A percentile compares a stretch with the other conserved stretches of the same genome.
Conservation (phyloP, 1,140 invertebrate species). For the Macrostomum lignano region DNA sequence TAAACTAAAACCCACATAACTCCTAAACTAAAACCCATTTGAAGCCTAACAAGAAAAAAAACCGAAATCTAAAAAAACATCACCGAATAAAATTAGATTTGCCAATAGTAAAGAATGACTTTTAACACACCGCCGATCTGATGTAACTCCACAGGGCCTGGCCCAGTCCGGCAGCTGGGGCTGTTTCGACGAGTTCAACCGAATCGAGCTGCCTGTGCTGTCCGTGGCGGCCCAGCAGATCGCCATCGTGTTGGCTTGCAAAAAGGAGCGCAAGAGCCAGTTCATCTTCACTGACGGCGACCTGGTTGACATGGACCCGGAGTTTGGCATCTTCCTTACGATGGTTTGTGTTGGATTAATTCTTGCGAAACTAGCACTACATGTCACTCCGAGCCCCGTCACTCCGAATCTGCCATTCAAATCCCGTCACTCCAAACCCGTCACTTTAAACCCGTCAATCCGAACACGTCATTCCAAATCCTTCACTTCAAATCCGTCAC, state of each 20-base stretch:
- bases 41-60: too few species aligned
- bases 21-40: too few species aligned
- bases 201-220: slow-evolving; percentile 69
- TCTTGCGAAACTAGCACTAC: neutral
- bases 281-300: slow-evolving; percentile 83
- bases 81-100: too few species aligned
- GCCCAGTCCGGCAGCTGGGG: slow-evolving; percentile 85
- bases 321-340: slow-evolving; percentile 84
- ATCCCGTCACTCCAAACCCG: neutral
- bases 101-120: too few species aligned
- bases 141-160: too few species aligned
- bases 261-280: slow-evolving; percentile 55
- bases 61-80: too few species aligned
- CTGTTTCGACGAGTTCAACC: slow-evolving; percentile 81
- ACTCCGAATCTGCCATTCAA: neutral
- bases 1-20: too few species aligned
- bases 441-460: neutral
- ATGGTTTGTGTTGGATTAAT: slow-evolving; percentile 42
- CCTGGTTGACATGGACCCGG: slow-evolving; percentile 59
- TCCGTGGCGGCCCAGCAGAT: slow-evolving; percentile 86
- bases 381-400: neutral
- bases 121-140: too few species aligned
- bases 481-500: neutral
- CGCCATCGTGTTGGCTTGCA: slow-evolving; percentile 58
- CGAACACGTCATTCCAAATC: neutral